These are phyloP conservation scores for Phaenicophaeus curvirostris DNA, from an alignment of 2,797 vertebrate genomes.

Conservation along the genomic window DNA sequence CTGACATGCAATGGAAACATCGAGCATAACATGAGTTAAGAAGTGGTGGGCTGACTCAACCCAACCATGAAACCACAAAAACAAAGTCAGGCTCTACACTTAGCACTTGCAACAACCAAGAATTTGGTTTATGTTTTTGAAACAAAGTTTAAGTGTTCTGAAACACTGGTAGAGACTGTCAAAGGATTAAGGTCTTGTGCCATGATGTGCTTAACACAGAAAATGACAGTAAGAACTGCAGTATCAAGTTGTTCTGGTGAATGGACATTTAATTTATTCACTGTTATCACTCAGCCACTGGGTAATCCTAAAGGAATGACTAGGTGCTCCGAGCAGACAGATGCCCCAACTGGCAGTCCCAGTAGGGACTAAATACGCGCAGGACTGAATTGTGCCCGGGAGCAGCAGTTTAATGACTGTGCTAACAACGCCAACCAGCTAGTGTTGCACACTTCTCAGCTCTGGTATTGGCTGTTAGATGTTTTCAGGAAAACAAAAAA, in stretches of 20 bases:
- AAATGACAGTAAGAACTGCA: rapidly evolving
- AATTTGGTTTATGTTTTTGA: neutral
- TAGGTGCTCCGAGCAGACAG: rapidly evolving
- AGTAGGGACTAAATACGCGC: neutral
- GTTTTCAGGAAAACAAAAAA: neutral
- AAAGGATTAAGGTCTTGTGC: neutral
- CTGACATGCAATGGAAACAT: neutral
- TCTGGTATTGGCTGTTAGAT: neutral
- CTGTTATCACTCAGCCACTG: neutral
- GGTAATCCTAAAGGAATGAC: neutral
- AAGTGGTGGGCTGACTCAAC: neutral
- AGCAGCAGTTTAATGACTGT: rapidly evolving
- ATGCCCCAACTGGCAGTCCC: neutral
- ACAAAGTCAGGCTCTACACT: neutral
- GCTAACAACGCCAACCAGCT: neutral
- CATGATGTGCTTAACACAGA: neutral
- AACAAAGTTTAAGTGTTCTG: neutral
- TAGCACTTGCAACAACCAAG: neutral
- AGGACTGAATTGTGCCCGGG: neutral
- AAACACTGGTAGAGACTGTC: neutral
- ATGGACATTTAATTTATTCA: neutral
- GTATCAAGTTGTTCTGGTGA: neutral
- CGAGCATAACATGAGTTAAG: neutral
- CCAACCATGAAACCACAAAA: neutral
- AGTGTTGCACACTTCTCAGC: neutral